Evolutionary conservation across 2,797 vertebrate species (phyloP).

Genomic region (Ctenosaura bakeri): DNA sequence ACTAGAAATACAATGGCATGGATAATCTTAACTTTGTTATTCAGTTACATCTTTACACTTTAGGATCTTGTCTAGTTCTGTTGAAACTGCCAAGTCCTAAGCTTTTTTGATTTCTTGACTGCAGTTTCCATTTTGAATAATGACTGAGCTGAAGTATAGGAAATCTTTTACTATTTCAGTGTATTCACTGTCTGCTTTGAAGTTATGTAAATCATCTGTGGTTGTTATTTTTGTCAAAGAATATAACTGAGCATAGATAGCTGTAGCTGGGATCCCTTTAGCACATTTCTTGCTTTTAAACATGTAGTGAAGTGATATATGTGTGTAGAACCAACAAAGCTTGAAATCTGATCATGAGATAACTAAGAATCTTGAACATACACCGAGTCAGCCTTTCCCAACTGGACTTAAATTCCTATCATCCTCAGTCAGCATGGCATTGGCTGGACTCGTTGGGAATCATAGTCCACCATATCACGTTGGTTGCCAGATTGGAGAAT

Average conservation of each 20-base stretch:
- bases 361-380: background rate
- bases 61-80: too few relatives aligned
- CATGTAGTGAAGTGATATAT: background rate
- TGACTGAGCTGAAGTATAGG: too few relatives aligned
- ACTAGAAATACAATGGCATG: too few relatives aligned
- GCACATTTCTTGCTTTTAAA: background rate
- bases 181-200: too few relatives aligned
- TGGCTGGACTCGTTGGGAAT: background rate
- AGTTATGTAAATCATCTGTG: too few relatives aligned
- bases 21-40: too few relatives aligned
- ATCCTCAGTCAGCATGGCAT: background rate
- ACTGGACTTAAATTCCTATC: background rate
- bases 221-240: background rate
- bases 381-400: background rate
- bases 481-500: background rate
- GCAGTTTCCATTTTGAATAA: too few relatives aligned
- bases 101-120: too few relatives aligned
- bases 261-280: background rate
- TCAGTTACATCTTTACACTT: too few relatives aligned
- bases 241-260: background rate
- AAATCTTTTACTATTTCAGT: too few relatives aligned
- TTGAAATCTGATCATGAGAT: background rate
- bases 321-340: background rate
- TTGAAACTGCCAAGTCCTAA: too few relatives aligned
- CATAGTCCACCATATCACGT: background rate